phyloP scores from a whole-genome alignment of 2,797 vertebrate species.

The Hoplostethus mediterraneus region DNA sequence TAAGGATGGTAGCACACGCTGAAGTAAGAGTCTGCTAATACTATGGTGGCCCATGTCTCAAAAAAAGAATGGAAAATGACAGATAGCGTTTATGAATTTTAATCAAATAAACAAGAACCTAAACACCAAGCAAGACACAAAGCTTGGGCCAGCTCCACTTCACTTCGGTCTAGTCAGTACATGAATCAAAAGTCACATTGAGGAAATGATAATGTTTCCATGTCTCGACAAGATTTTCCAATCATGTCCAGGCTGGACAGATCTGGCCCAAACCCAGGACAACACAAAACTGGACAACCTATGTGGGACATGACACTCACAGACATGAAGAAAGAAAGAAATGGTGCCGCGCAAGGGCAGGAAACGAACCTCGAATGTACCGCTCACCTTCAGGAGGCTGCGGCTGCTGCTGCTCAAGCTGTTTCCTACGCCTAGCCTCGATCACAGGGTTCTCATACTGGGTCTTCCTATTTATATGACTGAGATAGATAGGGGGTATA shows the following conservation, averaged over 20 bases:
- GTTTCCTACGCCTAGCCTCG: slow-evolving; percentile 95
- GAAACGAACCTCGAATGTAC: slow-evolving; percentile 88
- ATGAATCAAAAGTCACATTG: slow-evolving; percentile 10
- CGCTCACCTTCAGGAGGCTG: slow-evolving; percentile 89
- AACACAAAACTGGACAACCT: slow-evolving; percentile 47
- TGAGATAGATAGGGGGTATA: slow-evolving; percentile 63
- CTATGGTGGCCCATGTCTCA: slow-evolving; percentile 53
- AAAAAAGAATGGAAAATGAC: slow-evolving; percentile 66
- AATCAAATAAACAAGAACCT: slow-evolving; percentile 67
- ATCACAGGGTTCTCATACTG: slow-evolving; percentile 98
- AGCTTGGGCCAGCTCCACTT: slow-evolving; percentile 63
- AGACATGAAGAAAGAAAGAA: slow-evolving; percentile 84
- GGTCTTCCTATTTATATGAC: slow-evolving; percentile 99
- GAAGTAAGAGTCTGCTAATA: slow-evolving; percentile 36
- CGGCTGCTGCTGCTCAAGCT: slow-evolving; percentile 87
- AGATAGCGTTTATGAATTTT: slow-evolving; percentile 63
- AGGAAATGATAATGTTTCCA: neutral
- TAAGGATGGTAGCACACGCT: neutral
- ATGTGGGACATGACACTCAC: slow-evolving; percentile 70
- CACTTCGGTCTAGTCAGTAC: neutral
- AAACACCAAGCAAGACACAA: slow-evolving; percentile 61
- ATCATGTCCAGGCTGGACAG: neutral
- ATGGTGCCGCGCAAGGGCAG: slow-evolving; percentile 82
- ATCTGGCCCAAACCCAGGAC: slow-evolving; percentile 64
- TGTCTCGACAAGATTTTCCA: neutral